phyloP scores from a whole-genome alignment of 2,888 invertebrate species.

The Limnephilus marmoratus region DNA sequence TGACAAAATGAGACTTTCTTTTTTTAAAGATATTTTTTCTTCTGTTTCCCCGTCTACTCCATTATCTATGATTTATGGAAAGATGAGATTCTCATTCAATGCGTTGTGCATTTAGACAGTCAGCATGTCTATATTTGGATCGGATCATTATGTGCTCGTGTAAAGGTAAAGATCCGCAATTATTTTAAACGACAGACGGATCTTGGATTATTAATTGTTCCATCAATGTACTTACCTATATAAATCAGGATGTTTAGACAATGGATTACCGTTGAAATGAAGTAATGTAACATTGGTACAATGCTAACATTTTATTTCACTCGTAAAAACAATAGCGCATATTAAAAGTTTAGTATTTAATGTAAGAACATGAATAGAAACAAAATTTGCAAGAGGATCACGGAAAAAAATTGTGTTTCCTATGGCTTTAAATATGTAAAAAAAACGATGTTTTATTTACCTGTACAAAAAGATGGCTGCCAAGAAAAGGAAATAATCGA shows the following conservation, averaged over 20 bases:
- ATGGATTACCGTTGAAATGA: neutral
- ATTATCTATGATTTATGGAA: slow-evolving; percentile 64
- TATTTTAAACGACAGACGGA: slow-evolving; percentile 27
- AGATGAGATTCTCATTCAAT: slow-evolving; percentile 30
- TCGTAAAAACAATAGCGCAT: neutral
- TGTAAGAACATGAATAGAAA: neutral
- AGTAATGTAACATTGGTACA: neutral
- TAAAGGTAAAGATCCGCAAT: slow-evolving; percentile 29
- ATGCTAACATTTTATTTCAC: neutral
- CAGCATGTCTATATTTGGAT: slow-evolving; percentile 49
- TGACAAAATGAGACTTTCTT: slow-evolving; percentile 60
- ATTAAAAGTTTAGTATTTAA: neutral
- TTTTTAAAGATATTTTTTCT: slow-evolving; percentile 53
- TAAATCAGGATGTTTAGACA: neutral
- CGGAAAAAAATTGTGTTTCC: too few relatives aligned
- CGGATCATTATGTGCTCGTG: slow-evolving; percentile 23
- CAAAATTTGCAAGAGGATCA: neutral
- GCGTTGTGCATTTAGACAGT: slow-evolving; percentile 31
- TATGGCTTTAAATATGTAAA: too few relatives aligned
- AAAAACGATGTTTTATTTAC: too few relatives aligned
- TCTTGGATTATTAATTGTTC: neutral
- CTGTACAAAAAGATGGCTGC: too few relatives aligned
- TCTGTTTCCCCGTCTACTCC: slow-evolving; percentile 58
- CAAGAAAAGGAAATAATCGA: too few relatives aligned
- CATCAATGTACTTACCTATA: neutral